phyloP scores from a whole-genome alignment of 2,888 invertebrate genomes.

The Drosophila demipolita region DNA sequence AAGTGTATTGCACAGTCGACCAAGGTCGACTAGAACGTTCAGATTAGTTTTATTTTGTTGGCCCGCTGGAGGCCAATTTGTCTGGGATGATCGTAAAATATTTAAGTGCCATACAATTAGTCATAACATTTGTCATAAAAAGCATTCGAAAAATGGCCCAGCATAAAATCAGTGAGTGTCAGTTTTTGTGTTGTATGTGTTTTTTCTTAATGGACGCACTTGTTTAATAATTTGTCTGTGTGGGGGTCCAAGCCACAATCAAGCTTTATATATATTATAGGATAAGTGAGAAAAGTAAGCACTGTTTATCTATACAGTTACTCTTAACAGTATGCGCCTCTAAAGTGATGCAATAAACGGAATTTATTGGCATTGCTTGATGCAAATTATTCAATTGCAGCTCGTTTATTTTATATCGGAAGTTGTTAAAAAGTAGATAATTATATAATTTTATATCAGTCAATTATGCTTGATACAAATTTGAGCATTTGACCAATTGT shows the following conservation, averaged over 20 bases:
- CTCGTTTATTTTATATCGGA: neutral
- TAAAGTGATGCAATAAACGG: too few species aligned
- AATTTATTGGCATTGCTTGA: neutral
- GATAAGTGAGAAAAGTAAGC: constrained; percentile 1
- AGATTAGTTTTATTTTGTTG: constrained; percentile 16
- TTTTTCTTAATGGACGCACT: constrained; percentile 2
- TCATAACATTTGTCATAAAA: constrained; percentile 71
- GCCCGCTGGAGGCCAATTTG: constrained; percentile 37
- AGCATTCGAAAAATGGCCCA: constrained; percentile 24
- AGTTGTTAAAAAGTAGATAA: neutral
- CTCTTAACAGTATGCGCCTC: neutral
- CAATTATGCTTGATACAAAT: neutral
- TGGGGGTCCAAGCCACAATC: neutral
- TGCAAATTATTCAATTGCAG: constrained; percentile 1
- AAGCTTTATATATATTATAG: neutral
- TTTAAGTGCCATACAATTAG: constrained; percentile 75
- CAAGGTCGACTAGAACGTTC: neutral
- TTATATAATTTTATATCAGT: neutral
- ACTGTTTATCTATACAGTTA: neutral
- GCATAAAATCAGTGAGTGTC: constrained; percentile 40
- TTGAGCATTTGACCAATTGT: neutral
- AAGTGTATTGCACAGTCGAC: neutral
- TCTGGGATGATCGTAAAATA: constrained; percentile 49
- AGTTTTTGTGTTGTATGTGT: constrained; percentile 1
- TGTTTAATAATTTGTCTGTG: neutral